Evolutionary conservation across 2,888 invertebrate genomes (phyloP), one percentile per base, ranked within the genome.

Genomic region (Danaus chrysippus): DNA sequence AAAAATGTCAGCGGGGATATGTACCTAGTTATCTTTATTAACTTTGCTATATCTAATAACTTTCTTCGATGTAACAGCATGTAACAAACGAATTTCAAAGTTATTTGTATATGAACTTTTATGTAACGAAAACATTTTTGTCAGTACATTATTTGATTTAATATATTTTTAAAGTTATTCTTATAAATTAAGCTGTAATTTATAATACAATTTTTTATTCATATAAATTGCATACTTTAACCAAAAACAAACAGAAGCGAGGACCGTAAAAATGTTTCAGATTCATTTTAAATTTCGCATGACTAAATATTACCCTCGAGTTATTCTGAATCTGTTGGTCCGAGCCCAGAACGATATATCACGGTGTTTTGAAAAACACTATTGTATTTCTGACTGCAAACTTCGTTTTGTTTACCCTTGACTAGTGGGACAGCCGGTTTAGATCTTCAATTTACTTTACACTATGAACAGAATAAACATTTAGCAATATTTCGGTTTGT

Each of bases 361-460:
- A 83, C 76, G 72, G 73, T 71, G 81, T 82, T 84, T 80, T 84
- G 83, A 83, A 83, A 81, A 81, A 82, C 81, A 81, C 78, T 78
- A 81, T 77, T 82, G 78, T 81, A 79, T 80, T 81, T 79, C 78
- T 79, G 79, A 76, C 46, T 57, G 52, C 17, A 44, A 54, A 54
- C 59, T 59, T 65, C 13, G 54, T 59, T 63, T 63, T 59, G 63
- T 63, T 63, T 63, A 59, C 59, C 42, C 58, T 12, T 44, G 53
- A 11, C 63, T 54, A 56, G 23, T 43, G 42, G 59, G 59, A 52
- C 54, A 57, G 52, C 55, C 19, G 15, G 46, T 34, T 52, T 54
- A 41, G 23, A 61, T 57, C 44, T 52, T 34, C 46, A 60, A 60
- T 56, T 60, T 60, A 42, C 60, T 56, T 56, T 56, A 55, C 13